Conservation (phyloP, 2,797 vertebrate genomes). For the Balearica regulorum region DNA sequence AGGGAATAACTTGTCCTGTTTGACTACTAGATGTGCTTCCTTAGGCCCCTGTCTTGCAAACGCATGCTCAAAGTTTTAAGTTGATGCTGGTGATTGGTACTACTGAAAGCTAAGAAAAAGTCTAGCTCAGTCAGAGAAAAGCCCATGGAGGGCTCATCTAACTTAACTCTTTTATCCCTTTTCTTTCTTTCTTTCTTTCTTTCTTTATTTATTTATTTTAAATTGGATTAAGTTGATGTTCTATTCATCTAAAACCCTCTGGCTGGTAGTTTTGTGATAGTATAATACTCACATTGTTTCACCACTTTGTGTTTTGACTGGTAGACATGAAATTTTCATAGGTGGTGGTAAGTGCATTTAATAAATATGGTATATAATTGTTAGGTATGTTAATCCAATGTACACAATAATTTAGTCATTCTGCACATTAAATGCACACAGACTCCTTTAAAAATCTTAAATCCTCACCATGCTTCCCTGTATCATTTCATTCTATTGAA, state of each 20-base stretch:
- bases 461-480: neutral
- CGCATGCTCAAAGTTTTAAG: neutral
- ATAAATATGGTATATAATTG: neutral
- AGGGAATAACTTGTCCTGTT: neutral
- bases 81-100: neutral
- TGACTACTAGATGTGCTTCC: neutral
- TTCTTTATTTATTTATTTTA: neutral
- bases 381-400: neutral
- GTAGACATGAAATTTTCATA: neutral
- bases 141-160: neutral
- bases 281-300: neutral
- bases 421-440: neutral
- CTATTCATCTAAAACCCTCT: neutral
- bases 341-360: neutral
- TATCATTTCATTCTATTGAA: neutral
- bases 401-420: neutral
- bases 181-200: neutral
- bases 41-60: neutral
- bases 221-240: neutral
- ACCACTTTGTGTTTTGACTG: neutral
- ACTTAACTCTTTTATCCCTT: too few species aligned
- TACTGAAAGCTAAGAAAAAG: neutral
- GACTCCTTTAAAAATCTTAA: neutral
- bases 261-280: neutral
- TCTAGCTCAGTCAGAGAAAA: neutral